phyloP scores from a whole-genome alignment of 2,113 vertebrate species.

The Corythaeola cristata region DNA sequence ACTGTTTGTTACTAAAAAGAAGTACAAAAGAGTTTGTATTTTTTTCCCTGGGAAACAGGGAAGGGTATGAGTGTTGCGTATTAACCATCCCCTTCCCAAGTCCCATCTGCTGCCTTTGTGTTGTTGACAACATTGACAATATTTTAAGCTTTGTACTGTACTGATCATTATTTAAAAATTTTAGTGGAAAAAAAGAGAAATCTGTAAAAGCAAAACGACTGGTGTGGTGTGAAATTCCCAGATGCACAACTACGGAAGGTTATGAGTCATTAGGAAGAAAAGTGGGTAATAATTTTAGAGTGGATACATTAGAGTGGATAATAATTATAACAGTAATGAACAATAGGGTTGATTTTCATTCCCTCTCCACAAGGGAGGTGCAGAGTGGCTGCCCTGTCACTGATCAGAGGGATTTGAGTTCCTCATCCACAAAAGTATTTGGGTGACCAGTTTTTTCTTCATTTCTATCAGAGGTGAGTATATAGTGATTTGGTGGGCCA shows the following conservation, averaged over 20 bases:
- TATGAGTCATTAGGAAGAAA: not conserved
- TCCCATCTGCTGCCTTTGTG: slow-evolving; percentile 27
- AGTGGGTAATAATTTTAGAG: not conserved
- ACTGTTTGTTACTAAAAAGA: slow-evolving; percentile 52
- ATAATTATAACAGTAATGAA: not conserved
- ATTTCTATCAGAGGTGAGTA: not conserved
- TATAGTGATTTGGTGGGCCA: not conserved
- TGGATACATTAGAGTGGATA: not conserved
- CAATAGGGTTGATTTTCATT: not conserved
- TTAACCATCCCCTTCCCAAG: not conserved
- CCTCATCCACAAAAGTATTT: not conserved
- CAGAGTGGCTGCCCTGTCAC: not conserved
- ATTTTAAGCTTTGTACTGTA: slow-evolving; percentile 58
- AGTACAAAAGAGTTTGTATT: slow-evolving; percentile 19
- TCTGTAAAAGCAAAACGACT: not conserved
- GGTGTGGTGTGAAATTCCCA: slow-evolving; percentile 37
- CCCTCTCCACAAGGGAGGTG: not conserved
- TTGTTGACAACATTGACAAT: slow-evolving; percentile 29
- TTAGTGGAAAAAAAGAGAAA: not conserved
- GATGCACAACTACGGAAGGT: not conserved
- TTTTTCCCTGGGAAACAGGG: not conserved
- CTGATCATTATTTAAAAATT: slow-evolving; percentile 47
- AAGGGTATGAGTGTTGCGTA: not conserved
- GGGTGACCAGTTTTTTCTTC: not conserved
- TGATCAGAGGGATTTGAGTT: not conserved